Percentiles rank a stretch among this genome's conserved stretches.
Evolutionary conservation across 2,888 invertebrate species (phyloP).

Genomic region (Sinohyriopsis cumingii): DNA sequence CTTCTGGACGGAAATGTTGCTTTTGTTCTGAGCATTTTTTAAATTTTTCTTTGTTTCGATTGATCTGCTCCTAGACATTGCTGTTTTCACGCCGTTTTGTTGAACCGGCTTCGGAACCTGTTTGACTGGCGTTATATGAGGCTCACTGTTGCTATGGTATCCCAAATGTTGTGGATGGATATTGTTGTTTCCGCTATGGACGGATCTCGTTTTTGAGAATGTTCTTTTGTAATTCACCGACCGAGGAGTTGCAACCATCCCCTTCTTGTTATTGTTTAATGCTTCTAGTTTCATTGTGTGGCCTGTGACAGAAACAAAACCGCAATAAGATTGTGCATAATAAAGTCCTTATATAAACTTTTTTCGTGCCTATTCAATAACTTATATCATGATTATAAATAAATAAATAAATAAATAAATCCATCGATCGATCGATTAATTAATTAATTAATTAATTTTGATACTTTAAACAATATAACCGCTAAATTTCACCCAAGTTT

Average conservation of each 20-base stretch:
- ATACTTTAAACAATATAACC: too few relatives aligned
- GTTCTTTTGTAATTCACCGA: slow-evolving; percentile 6
- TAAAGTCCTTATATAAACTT: too few relatives aligned
- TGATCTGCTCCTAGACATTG: slow-evolving; percentile 31
- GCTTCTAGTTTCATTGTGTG: slow-evolving; percentile 3
- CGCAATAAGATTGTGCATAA: too few relatives aligned
- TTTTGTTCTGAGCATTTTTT: slow-evolving; percentile 9
- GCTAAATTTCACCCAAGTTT: too few relatives aligned
- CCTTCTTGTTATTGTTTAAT: slow-evolving; percentile 9
- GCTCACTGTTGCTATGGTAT: slow-evolving; percentile 21
- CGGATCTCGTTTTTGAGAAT: slow-evolving; percentile 30
- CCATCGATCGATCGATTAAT: too few relatives aligned
- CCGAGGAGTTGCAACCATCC: slow-evolving; percentile 8
- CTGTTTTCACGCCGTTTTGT: not conserved
- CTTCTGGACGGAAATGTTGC: not conserved
- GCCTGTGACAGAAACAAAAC: slow-evolving; percentile 7
- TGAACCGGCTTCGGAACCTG: not conserved
- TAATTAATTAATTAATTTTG: too few relatives aligned
- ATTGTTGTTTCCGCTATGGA: slow-evolving; percentile 28
- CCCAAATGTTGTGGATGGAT: slow-evolving; percentile 17
- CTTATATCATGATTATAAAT: too few relatives aligned
- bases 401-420: too few relatives aligned
- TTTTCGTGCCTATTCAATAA: too few relatives aligned
- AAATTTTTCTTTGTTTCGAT: slow-evolving; percentile 15
- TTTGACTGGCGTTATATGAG: slow-evolving; percentile 7